phyloP scores from a whole-genome alignment of 2,888 invertebrate species.

The Nymphalis urticae region DNA sequence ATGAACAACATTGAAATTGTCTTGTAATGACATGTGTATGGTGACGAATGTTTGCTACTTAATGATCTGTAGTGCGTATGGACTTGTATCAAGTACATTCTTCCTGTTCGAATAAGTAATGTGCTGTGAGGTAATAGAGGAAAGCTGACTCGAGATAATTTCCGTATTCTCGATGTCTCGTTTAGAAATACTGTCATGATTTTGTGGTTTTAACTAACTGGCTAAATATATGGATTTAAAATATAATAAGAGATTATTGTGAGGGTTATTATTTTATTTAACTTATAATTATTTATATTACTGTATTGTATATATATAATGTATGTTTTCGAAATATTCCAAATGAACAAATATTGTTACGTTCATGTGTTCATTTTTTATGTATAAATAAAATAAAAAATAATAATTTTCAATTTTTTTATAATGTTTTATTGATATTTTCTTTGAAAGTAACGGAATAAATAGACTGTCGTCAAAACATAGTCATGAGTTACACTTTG shows the following conservation, averaged over 20 bases:
- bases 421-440: not conserved
- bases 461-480: not conserved
- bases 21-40: constrained; percentile 31
- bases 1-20: constrained; percentile 38
- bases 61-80: constrained; percentile 25
- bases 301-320: too few relatives aligned
- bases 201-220: constrained; percentile 28
- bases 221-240: not conserved
- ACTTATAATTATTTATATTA: too few relatives aligned
- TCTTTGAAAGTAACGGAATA: not conserved
- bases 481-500: not conserved
- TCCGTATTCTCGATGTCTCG: constrained; percentile 42
- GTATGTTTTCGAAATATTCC: too few relatives aligned
- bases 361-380: too few relatives aligned
- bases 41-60: constrained; percentile 24
- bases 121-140: constrained; percentile 41
- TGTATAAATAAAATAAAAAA: too few relatives aligned
- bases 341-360: too few relatives aligned
- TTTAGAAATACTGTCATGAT: constrained; percentile 30
- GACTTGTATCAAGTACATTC: constrained; percentile 35
- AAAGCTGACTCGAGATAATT: constrained; percentile 42
- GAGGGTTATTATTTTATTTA: too few relatives aligned
- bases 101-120: constrained; percentile 46
- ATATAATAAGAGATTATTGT: too few relatives aligned
- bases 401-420: not conserved